Percentiles rank a stretch among this genome's conserved stretches.
Conservation (phyloP, 2,113 vertebrate genomes). For the Girardinichthys multiradiatus region DNA sequence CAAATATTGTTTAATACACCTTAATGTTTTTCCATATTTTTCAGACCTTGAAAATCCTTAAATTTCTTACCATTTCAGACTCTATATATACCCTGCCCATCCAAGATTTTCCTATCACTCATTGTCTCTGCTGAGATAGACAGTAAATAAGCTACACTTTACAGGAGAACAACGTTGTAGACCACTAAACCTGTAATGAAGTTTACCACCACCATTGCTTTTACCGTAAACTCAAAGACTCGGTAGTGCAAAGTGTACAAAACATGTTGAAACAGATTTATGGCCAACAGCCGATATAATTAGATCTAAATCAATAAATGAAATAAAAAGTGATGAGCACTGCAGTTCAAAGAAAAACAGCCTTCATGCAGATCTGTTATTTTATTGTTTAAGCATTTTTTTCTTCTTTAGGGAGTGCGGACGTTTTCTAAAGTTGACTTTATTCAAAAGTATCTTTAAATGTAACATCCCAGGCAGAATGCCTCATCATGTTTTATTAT, state of each 20-base stretch:
- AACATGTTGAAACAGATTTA: background rate
- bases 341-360: conserved; percentile 7
- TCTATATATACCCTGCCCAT: background rate
- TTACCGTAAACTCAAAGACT: background rate
- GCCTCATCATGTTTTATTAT: background rate
- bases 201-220: background rate
- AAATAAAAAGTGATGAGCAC: conserved; percentile 1
- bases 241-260: background rate
- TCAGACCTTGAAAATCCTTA: too few species aligned
- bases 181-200: too few species aligned
- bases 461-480: background rate
- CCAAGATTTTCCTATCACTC: conserved; percentile 1
- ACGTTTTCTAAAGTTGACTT: background rate
- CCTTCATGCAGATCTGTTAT: background rate
- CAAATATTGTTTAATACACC: too few species aligned
- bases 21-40: too few species aligned
- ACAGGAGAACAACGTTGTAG: too few species aligned
- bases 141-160: background rate
- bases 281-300: background rate
- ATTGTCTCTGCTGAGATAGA: conserved; percentile 24
- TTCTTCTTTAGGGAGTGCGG: background rate
- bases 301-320: conserved; percentile 7
- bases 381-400: conserved; percentile 1
- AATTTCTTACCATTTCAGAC: too few species aligned
- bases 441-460: conserved; percentile 1